These are phyloP conservation scores for Sympetrum striolatum DNA, from an alignment of 2,888 invertebrate genomes.

Conservation along the genomic window DNA sequence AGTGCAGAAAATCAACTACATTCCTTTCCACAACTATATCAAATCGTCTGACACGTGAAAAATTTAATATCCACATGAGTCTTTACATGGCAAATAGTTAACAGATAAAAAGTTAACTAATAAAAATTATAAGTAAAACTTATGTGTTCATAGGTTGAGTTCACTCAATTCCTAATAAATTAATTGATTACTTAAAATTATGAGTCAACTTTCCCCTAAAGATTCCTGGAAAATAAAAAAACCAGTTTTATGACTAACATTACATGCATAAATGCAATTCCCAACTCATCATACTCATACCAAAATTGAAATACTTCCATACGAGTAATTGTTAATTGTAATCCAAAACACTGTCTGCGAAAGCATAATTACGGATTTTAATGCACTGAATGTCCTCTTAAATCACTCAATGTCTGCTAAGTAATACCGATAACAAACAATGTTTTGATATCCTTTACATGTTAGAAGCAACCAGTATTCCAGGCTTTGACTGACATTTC, in stretches of 20 bases:
- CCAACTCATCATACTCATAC: not conserved
- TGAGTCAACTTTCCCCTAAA: not conserved
- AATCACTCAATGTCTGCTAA: not conserved
- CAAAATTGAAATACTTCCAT: not conserved
- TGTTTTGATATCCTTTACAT: not conserved
- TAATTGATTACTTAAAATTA: too few species aligned
- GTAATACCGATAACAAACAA: not conserved
- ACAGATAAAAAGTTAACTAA: not conserved
- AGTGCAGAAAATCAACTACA: too few species aligned
- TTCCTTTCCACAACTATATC: too few species aligned
- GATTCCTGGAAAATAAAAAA: constrained; percentile 18
- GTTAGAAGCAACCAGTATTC: constrained; percentile 14
- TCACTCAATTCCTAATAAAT: too few species aligned
- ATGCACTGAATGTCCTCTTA: not conserved
- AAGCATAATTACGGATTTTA: not conserved
- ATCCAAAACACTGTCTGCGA: not conserved
- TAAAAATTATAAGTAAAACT: too few species aligned
- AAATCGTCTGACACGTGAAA: not conserved
- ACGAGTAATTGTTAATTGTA: not conserved
- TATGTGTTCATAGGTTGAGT: too few species aligned
- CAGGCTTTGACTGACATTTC: constrained; percentile 39
- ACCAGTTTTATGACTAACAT: not conserved
- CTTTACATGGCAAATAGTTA: not conserved
- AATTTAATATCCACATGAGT: not conserved
- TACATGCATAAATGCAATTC: not conserved